Percentiles rank a stretch among this genome's conserved stretches.
phyloP scores from a whole-genome alignment of 2,113 vertebrate species.

The Microtus oregoni region DNA sequence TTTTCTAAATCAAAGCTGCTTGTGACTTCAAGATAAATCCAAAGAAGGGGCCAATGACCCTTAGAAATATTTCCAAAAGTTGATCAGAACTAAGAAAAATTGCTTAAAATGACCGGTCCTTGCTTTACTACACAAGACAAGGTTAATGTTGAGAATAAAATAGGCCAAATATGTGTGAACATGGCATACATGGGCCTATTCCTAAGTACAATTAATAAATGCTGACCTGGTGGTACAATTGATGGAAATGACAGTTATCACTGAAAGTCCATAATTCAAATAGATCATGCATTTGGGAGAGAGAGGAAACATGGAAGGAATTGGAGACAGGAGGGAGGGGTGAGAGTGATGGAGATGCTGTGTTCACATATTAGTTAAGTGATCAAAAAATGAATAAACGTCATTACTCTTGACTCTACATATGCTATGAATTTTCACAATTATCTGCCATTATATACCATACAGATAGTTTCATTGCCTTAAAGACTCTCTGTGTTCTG shows the following conservation, averaged over 20 bases:
- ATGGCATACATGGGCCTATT: too few species aligned
- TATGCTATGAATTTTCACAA: background rate
- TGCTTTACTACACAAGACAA: too few species aligned
- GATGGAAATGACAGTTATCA: background rate
- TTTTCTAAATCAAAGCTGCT: constrained; percentile 45
- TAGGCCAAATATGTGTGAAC: too few species aligned
- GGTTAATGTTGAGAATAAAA: too few species aligned
- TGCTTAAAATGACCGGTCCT: too few species aligned
- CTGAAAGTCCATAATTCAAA: background rate
- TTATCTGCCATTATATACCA: background rate
- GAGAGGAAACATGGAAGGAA: background rate
- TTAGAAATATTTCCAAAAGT: too few species aligned
- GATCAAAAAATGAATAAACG: background rate
- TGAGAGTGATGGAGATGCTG: background rate
- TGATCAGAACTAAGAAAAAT: too few species aligned
- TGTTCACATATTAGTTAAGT: background rate
- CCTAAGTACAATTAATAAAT: background rate
- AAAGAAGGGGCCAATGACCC: too few species aligned
- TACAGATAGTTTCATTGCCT: constrained; percentile 17
- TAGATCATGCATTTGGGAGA: background rate
- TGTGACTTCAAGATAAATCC: too few species aligned
- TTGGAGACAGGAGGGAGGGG: background rate
- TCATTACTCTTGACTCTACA: background rate
- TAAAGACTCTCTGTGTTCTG: constrained; percentile 6
- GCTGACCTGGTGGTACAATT: background rate